Base-by-base conservation (phyloP, 2,888 invertebrate genomes). In the Eubasilissa splendida region DNA sequence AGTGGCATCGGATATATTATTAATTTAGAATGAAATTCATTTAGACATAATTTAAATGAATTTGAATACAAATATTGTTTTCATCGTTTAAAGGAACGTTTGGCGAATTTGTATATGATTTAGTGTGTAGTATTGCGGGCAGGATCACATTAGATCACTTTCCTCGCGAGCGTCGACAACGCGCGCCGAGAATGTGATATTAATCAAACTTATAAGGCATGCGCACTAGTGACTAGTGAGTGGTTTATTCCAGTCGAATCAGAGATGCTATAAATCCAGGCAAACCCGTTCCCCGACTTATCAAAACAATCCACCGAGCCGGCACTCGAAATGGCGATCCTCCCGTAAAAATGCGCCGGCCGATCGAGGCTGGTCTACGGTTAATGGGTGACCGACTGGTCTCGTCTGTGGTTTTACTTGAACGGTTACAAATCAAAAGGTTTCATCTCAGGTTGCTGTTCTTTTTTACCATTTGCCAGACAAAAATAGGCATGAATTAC, bases 181-280 rank as follows among this genome's bases (percentile, higher is more conserved):
- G 53, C 22, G 68, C 53, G 33, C 5, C 53, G 85, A 88, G 88
- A 70, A 80, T 88, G 87, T 87, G 87, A 87, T 88, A 88, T 88
- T 88, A 88, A 89, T 90, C 89, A 89, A 88, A 88, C 88, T 87
- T 87, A 87, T 87, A 87, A 87, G 87, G 86, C 80, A 74, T 82
- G 73, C 78, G 73, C 87, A 87, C 88, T 86, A 81, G 87, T 88
- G 87, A 89, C 88, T 86, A 81, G 87, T 88, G 87, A 89, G 89
- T 90, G 89, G 89, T 90, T 89, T 90, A 90, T 90, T 90, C 90
- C 88, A 89, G 89, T 90, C 90, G 90, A 90, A 91, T 91, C 90
- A 90, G 88, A 88, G 88, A 86, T 87, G 87, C 87, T 88, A 89
- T 90, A 91, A 90, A 90, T 91, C 89, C 88, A 42, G 85, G 86